Conservation (phyloP, 2,113 vertebrate species). For the Cacatua alba region DNA sequence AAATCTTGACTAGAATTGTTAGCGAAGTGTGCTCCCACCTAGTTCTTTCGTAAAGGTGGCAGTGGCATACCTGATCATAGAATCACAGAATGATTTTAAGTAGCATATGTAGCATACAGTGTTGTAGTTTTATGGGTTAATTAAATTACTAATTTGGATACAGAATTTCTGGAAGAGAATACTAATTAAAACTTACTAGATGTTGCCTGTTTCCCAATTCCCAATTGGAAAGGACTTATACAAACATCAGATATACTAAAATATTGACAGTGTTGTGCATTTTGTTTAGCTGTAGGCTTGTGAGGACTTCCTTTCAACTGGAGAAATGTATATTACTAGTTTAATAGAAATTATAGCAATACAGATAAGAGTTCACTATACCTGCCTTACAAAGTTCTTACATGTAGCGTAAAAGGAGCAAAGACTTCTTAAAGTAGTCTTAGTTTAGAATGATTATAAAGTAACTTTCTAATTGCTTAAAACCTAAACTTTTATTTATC, state of each 20-base stretch:
- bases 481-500: not conserved
- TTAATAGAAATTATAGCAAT: not conserved
- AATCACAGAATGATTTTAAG: not conserved
- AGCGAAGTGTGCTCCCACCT: not conserved
- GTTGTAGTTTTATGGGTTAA: not conserved
- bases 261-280: not conserved
- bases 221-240: not conserved
- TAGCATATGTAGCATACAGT: accelerated
- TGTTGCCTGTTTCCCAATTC: not conserved
- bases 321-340: not conserved
- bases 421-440: not conserved
- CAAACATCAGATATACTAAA: not conserved
- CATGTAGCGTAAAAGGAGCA: not conserved
- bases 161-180: not conserved
- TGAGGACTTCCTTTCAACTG: not conserved
- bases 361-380: not conserved
- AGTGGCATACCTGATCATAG: not conserved
- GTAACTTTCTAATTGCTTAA: not conserved
- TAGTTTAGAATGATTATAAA: not conserved
- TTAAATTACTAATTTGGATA: not conserved
- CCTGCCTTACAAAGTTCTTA: not conserved
- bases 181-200: not conserved
- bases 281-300: not conserved
- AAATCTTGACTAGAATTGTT: not conserved
- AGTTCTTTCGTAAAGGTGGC: not conserved